Base-by-base conservation (phyloP, 2,113 vertebrate genomes). In the Menidia beryllina region DNA sequence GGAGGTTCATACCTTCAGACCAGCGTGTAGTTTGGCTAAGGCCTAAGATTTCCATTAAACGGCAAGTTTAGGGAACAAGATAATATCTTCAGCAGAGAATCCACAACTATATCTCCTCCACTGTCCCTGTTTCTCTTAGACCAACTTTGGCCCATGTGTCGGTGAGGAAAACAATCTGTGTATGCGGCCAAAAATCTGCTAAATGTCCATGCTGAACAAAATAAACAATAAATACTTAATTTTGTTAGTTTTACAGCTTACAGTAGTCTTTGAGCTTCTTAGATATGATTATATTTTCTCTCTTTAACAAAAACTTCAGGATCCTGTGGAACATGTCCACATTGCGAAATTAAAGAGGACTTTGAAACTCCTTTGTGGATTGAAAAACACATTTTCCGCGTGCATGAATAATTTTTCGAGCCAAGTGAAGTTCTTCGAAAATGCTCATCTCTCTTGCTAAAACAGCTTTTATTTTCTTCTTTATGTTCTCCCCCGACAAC, bases 31-130 rank as follows among this genome's bases (percentile, higher is more conserved):
- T 88, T 92, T 94, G 89, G 89, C 92, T 53, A 61, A 58, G 68
- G 69, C 62, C 27, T 82, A 78, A 59, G 69, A 82, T 91, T 93
- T 92, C 91, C 84, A 90, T 91, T 89, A 88, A 90, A 88, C 14
- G 43, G 70, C 80, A 86, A 77, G 68, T 91, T 92, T 89, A 61
- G 85, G 82, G 79, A 93, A 92, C 91, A 93, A 91, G 90, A 91
- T 92, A 88, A 93, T 92, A 91, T 80, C 83, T 92, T 80, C 82
- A 87, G 82, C 90, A 93, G 87, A 92, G 63, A 84, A 77, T 75
- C 51, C 71, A 72, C 72, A 87, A 80, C 58, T 52, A 70, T 59
- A 23, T 72, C 55, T 64, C 57, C 62, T 77, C 10, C 59, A 72
- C 26, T 63, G 1, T 72, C 47, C 30, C 69, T 82, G 69, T 79